A percentile compares a stretch with the other conserved stretches of the same genome.
Conservation (phyloP, 64 coral and sea anemone species). For the Cladopsammia gracilis region DNA sequence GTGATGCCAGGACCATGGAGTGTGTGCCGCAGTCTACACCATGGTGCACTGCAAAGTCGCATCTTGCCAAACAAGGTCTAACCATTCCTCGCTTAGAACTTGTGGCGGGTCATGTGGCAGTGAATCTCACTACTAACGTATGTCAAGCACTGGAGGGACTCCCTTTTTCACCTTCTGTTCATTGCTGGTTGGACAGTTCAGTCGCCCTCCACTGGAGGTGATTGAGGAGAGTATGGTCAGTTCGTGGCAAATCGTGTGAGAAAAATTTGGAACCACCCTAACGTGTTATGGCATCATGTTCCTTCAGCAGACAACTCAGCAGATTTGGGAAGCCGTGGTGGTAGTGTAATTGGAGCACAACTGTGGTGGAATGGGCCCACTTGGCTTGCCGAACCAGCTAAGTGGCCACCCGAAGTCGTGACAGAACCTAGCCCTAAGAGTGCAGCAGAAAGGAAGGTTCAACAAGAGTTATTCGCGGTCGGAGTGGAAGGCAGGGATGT, state of each 20-base stretch:
- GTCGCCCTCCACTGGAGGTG: constrained; percentile 46
- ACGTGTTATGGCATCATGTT: no score
- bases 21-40: constrained; percentile 56
- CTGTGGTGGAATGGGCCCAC: constrained; percentile 47
- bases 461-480: no score
- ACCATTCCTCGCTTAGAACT: no score
- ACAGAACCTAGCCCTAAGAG: not conserved
- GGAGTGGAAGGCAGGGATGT: constrained; percentile 14
- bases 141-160: constrained; percentile 35
- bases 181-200: constrained; percentile 64
- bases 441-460: constrained; percentile 27
- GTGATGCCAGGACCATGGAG: constrained; percentile 57
- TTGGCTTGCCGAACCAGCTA: not conserved
- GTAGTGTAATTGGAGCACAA: constrained; percentile 10
- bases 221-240: not conserved
- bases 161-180: not conserved
- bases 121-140: constrained; percentile 69
- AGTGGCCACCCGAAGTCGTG: constrained; percentile 68
- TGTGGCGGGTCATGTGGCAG: constrained; percentile 79
- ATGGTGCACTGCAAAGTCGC: constrained; percentile 41
- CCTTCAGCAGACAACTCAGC: constrained; percentile 71
- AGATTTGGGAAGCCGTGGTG: constrained; percentile 68
- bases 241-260: not conserved
- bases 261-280: not conserved
- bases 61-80: constrained; percentile 75